Evolutionary conservation across 2,113 vertebrate genomes (phyloP).

Genomic region (Solea solea): DNA sequence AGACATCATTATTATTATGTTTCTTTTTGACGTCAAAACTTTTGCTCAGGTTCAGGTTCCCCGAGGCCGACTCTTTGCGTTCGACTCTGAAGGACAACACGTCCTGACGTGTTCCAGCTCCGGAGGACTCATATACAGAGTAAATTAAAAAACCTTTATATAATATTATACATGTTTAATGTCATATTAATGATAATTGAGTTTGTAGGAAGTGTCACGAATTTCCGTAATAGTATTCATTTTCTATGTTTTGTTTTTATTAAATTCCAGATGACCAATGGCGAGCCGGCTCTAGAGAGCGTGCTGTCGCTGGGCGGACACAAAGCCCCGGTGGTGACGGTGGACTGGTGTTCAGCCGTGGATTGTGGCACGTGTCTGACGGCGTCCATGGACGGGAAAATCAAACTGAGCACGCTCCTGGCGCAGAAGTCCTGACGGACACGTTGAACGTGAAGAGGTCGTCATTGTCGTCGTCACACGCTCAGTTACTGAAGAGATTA

Average conservation of each 20-base stretch:
- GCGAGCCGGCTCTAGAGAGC: constrained; percentile 86
- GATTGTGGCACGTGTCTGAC: constrained; percentile 98
- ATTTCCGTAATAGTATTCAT: neutral
- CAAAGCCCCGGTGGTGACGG: constrained; percentile 94
- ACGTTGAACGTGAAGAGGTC: neutral
- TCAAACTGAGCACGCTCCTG: constrained; percentile 95
- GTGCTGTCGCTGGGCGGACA: constrained; percentile 93
- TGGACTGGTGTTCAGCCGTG: constrained; percentile 96
- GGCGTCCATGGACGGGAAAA: constrained; percentile 97
- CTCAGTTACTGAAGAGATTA: constrained; percentile 3
- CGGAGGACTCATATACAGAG: constrained; percentile 92
- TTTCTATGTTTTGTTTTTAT: neutral
- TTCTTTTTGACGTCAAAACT: neutral
- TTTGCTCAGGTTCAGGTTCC: constrained; percentile 90
- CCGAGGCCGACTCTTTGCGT: constrained; percentile 92
- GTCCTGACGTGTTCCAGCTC: constrained; percentile 91
- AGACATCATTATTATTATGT: too few species aligned
- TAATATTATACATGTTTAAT: neutral
- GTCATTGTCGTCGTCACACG: neutral
- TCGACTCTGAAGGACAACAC: constrained; percentile 95
- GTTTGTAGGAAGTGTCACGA: too few species aligned
- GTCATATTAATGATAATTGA: neutral
- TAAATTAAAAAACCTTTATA: constrained; percentile 55
- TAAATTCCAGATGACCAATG: constrained; percentile 83
- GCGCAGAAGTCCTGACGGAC: constrained; percentile 81